Base-by-base conservation (phyloP, 2,888 invertebrate genomes). In the Thereva nobilitata region DNA sequence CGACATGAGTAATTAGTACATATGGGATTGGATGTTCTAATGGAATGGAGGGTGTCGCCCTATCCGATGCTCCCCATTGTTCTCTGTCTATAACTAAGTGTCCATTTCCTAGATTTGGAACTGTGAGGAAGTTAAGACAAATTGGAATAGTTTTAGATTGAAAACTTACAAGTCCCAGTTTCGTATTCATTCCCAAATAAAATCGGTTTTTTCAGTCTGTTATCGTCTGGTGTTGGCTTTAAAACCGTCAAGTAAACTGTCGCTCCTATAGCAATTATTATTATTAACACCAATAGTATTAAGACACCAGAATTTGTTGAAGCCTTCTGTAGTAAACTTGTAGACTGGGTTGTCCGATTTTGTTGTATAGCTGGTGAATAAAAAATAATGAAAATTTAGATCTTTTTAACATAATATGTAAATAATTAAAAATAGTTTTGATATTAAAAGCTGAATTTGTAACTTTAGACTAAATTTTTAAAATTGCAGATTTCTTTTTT, bases 1-100 rank as follows among this genome's bases (percentile, higher is more conserved):
- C 85, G 1, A 85, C 83, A 70, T 86, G 85, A 9, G 83, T 82
- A 54, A 85, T 79, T 1, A 85, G 72, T 0, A 84, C 82, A 69
- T 82, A 81, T 1, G 80, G 77, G 38, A 82, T 79, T 12, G 84
- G 84, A 67, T 76, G 76, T 3, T 70, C 52, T 52, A 83, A 73
- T 10, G 47, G 37, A 8, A 6, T 47, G 2, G 12, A 4, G 37
- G 6, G 4, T 50, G 34, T 66, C 34, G 68, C 73, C 34, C 78
- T 68, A 40, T 74, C 74, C 4, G 71, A 70, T 9, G 81, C 75
- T 34, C 80, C 81, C 82, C 82, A 82, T 72, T 80, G 79, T 37
- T 71, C 69, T 4, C 81, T 75, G 65, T 80, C 78, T 70, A 80
- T 75, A 45, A 80, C 74, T 42, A 79, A 75, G 74, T 80, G 80